Base-by-base conservation (phyloP, 2,888 invertebrate genomes). In the Acleris laterana region DNA sequence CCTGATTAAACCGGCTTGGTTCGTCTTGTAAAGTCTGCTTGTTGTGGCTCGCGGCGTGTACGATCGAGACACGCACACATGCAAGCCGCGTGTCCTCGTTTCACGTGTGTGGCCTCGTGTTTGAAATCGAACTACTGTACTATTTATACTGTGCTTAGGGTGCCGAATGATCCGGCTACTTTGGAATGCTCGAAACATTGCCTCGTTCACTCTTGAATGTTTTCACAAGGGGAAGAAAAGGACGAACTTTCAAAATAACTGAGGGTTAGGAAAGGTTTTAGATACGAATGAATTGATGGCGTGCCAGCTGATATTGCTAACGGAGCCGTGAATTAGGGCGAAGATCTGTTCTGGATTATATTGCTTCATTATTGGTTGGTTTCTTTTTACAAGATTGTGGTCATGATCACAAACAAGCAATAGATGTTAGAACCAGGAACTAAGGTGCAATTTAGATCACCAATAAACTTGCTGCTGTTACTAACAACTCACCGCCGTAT, bases 101-200 rank as follows among this genome's bases (percentile, higher is more conserved):
- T n/a, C n/a, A n/a, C n/a, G n/a, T n/a, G n/a, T n/a, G n/a, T n/a
- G n/a, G n/a, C n/a, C n/a, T n/a, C n/a, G n/a, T n/a, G 28, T 28
- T 28, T 28, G 32, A 32, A 25, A 6, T 5, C 25, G 5, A 25
- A 25, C 25, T 25, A 7, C 25, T 32, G 32, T 9, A 9, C 9
- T 32, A 9, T 32, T 32, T 32, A 9, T 32, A 32, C 9, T 32
- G 32, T 32, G 9, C 32, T 32, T 32, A 9, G 32, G 72, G 76
- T 74, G 77, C 70, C 75, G 73, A 74, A 66, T 71, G 72, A 68
- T 72, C 67, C 3, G 22, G 44, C 44, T 22, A 56, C 38, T 44
- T 32, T 38, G 38, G 38, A 48, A 70, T 70, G 68, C 69, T 42
- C 74, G 72, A 69, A 71, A 69, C 71, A 52, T 62, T 61, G 50